Percentiles rank a stretch among this genome's conserved stretches.
Evolutionary conservation across 1,140 invertebrate genomes (phyloP).

Genomic region (Heterodera schachtii): DNA sequence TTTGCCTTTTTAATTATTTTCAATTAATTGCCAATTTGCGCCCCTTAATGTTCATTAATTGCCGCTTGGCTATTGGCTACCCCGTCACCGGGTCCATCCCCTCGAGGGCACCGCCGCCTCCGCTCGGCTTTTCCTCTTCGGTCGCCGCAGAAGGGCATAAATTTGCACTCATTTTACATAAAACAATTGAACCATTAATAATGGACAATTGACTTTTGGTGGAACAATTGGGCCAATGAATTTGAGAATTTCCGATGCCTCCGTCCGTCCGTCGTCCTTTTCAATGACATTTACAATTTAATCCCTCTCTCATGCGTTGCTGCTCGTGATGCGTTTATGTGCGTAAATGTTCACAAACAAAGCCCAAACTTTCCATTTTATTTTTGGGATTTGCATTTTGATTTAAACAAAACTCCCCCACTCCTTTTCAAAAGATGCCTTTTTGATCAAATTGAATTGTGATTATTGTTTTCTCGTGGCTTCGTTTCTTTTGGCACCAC

Average conservation of each 20-base stretch:
- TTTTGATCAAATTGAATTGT: no score
- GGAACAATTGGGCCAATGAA: not conserved
- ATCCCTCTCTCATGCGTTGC: not conserved
- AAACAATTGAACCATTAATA: not conserved
- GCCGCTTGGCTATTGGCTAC: not conserved
- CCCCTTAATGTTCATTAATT: no score
- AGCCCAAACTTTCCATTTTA: not conserved
- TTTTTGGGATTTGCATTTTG: not conserved
- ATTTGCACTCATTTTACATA: not conserved
- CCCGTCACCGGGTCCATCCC: constrained; percentile 43
- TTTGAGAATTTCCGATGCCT: not conserved
- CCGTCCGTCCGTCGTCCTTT: not conserved
- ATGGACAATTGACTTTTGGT: not conserved
- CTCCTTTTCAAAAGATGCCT: no score
- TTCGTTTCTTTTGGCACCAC: no score
- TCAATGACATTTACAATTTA: not conserved
- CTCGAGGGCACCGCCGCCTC: constrained; percentile 22
- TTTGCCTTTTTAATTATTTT: not conserved
- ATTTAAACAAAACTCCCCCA: no score
- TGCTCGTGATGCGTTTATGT: not conserved
- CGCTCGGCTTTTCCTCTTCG: not conserved
- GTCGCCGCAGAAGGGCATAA: not conserved
- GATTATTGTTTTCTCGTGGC: no score
- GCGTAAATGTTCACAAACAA: not conserved
- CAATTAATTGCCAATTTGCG: not conserved